Evolutionary conservation across 2,797 vertebrate genomes (phyloP).

Genomic region (Phyllotis vaccarum): DNA sequence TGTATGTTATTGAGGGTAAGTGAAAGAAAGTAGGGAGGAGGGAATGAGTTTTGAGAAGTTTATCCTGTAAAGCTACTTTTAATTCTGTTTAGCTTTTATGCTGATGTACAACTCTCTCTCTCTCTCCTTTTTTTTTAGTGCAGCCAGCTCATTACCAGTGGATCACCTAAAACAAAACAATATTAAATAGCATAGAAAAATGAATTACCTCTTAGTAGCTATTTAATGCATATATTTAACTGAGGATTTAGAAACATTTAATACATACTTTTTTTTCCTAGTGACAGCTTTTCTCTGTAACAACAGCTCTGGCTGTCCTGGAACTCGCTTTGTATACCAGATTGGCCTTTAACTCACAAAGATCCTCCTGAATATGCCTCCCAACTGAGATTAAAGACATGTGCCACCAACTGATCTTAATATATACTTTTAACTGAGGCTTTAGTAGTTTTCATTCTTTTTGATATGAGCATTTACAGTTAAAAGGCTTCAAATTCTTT

Average conservation of each 20-base stretch:
- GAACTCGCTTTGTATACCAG: neutral
- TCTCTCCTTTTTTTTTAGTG: neutral
- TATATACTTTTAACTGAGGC: neutral
- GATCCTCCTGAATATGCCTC: neutral
- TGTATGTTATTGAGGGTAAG: conserved; percentile 6
- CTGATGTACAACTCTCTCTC: neutral
- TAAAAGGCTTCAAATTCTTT: conserved; percentile 43
- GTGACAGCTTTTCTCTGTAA: neutral
- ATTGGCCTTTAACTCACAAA: neutral
- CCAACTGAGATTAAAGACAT: neutral
- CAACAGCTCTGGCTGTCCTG: neutral
- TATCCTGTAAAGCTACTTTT: neutral
- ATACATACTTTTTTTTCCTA: neutral
- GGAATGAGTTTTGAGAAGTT: neutral
- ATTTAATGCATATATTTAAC: neutral
- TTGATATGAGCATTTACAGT: conserved; percentile 1
- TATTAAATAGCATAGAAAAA: conserved; percentile 9
- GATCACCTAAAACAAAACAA: conserved; percentile 29
- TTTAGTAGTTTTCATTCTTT: conserved; percentile 32
- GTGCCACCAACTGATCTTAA: neutral
- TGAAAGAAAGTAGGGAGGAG: neutral
- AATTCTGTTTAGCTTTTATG: neutral
- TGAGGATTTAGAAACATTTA: neutral
- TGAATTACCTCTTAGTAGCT: neutral
- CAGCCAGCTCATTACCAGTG: neutral